These are phyloP conservation scores for Cladopsammia gracilis DNA, from an alignment of 64 coral and sea anemone species.

Conservation along the genomic window DNA sequence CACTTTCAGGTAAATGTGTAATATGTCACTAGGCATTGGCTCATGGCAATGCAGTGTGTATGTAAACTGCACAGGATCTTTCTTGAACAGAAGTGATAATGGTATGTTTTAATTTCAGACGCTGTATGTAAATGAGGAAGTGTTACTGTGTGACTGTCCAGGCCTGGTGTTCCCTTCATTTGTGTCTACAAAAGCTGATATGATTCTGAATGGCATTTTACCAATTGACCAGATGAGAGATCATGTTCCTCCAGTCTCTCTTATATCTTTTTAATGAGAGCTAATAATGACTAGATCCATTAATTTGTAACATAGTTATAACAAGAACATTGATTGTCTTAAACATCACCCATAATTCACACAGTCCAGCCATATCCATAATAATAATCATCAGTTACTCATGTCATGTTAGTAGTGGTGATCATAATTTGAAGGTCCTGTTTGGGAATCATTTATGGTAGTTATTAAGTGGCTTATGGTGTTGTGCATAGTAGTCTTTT, in stretches of 20 bases:
- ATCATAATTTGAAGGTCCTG: too few relatives aligned
- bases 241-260: constrained; percentile 87
- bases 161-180: constrained; percentile 98
- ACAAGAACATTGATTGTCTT: too few relatives aligned
- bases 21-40: too few relatives aligned
- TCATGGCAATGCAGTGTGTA: too few relatives aligned
- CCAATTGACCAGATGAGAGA: constrained; percentile 99
- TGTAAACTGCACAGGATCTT: neutral
- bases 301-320: neutral
- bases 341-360: too few relatives aligned
- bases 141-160: constrained; percentile 98
- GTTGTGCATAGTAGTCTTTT: neutral
- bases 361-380: too few relatives aligned
- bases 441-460: too few relatives aligned
- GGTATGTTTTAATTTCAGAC: constrained; percentile 74
- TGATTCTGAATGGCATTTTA: constrained; percentile 94
- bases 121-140: constrained; percentile 66
- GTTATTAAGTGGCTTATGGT: neutral
- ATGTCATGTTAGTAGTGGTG: too few relatives aligned
- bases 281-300: too few relatives aligned
- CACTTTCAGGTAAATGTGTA: constrained; percentile 88
- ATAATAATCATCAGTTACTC: too few relatives aligned
- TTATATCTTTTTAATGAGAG: constrained; percentile 85
- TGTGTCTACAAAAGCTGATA: constrained; percentile 99
- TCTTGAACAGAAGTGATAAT: neutral